Evolutionary conservation across 1,140 invertebrate genomes (phyloP).

Genomic region (Ectropis grisescens): DNA sequence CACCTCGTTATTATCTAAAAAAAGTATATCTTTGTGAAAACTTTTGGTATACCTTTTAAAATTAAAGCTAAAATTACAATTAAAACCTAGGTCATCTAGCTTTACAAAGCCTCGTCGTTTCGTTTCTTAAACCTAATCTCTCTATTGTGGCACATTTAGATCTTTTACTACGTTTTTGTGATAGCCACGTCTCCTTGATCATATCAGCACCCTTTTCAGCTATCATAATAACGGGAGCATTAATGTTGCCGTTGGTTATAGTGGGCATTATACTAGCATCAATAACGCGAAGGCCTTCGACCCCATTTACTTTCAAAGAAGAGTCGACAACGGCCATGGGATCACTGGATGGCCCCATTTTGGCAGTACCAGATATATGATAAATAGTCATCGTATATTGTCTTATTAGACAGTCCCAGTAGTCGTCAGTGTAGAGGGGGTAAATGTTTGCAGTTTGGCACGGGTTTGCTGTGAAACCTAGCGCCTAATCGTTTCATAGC

Average conservation of each 20-base stretch:
- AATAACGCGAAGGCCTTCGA: conserved; percentile 81
- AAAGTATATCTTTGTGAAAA: no score
- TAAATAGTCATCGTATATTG: conserved; percentile 92
- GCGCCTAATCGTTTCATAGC: conserved; percentile 82
- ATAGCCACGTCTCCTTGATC: conserved; percentile 81
- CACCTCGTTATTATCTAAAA: no score
- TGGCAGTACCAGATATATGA: conserved; percentile 85
- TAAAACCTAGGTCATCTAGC: no score
- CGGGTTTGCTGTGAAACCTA: conserved; percentile 76
- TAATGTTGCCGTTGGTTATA: conserved; percentile 88
- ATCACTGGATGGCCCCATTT: conserved; percentile 86
- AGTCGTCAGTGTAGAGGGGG: conserved; percentile 83
- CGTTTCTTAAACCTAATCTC: conserved; percentile 19
- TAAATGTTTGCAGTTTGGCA: conserved; percentile 86
- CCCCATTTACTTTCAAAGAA: conserved; percentile 80
- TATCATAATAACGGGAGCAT: conserved; percentile 93
- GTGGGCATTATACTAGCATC: conserved; percentile 87
- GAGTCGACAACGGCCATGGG: conserved; percentile 87
- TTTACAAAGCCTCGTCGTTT: no score
- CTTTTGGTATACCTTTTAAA: no score
- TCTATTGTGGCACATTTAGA: conserved; percentile 25
- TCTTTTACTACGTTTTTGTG: conserved; percentile 36
- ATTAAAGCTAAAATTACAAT: no score
- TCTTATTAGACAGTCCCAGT: conserved; percentile 84
- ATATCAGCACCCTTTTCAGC: conserved; percentile 91